Percentiles rank a stretch among this genome's conserved stretches.
Conservation (phyloP, 2,888 invertebrate genomes). For the Meliscaeva auricollis region DNA sequence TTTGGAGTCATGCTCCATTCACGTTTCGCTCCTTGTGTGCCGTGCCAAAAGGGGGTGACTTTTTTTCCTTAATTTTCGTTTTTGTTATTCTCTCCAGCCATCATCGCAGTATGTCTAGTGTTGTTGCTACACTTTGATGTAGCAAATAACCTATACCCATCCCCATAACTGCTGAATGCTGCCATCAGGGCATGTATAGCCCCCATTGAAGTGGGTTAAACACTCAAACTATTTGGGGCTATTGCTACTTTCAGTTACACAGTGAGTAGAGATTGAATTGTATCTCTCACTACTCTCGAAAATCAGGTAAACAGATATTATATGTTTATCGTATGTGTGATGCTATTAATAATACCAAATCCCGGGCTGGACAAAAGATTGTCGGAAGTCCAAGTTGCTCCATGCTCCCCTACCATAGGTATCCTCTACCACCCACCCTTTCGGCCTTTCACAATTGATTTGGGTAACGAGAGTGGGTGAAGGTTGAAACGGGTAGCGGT, state of each 20-base stretch:
- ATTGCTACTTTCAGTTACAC: slow-evolving; percentile 43
- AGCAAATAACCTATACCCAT: slow-evolving; percentile 15
- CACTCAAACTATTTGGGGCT: slow-evolving; percentile 33
- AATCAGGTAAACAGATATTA: slow-evolving; percentile 68
- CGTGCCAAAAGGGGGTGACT: slow-evolving; percentile 39
- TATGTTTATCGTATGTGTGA: slow-evolving; percentile 59
- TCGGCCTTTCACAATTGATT: slow-evolving; percentile 9
- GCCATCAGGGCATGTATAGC: background rate
- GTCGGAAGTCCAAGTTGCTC: background rate
- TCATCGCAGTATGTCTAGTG: slow-evolving; percentile 8
- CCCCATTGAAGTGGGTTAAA: slow-evolving; percentile 36
- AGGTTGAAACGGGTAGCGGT: slow-evolving; percentile 13
- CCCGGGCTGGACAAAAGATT: slow-evolving; percentile 48
- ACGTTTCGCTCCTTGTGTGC: slow-evolving; percentile 48
- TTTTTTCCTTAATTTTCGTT: slow-evolving; percentile 19
- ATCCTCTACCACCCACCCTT: background rate
- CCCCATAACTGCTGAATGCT: slow-evolving; percentile 14
- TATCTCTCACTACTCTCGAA: slow-evolving; percentile 62
- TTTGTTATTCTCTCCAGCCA: slow-evolving; percentile 33
- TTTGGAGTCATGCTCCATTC: slow-evolving; percentile 68
- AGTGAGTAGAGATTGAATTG: slow-evolving; percentile 59
- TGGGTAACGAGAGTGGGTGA: background rate
- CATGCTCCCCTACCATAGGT: background rate
- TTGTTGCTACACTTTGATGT: slow-evolving; percentile 46
- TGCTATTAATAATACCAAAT: slow-evolving; percentile 67